These are phyloP conservation scores for Elephas maximus DNA, from an alignment of 2,113 vertebrate genomes.

Conservation along the genomic window DNA sequence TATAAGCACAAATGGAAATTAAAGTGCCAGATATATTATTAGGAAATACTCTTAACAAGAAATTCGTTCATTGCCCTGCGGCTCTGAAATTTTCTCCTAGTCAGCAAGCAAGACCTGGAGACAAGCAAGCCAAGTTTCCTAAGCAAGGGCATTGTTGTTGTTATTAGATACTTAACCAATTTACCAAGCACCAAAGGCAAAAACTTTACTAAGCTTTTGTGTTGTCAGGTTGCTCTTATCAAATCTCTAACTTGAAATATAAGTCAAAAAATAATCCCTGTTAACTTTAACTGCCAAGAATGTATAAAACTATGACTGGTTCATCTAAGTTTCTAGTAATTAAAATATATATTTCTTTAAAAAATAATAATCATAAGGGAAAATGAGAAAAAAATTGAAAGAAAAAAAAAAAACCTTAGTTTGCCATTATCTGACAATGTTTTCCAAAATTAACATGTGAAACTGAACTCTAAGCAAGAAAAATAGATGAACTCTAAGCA, in stretches of 20 bases:
- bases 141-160: constrained; percentile 16
- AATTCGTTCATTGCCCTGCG: constrained; percentile 55
- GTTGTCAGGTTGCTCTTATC: neutral
- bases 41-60: constrained; percentile 68
- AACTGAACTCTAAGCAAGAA: constrained; percentile 20
- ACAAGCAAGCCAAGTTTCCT: neutral
- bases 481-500: neutral
- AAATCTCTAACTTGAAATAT: neutral
- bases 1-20: constrained; percentile 65
- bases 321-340: neutral
- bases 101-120: constrained; percentile 56
- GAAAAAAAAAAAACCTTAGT: neutral
- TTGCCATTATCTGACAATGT: neutral
- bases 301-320: neutral
- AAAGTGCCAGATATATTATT: constrained; percentile 68
- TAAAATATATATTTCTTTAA: constrained; percentile 9
- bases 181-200: neutral
- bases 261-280: constrained; percentile 9
- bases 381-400: neutral
- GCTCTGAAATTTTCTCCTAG: constrained; percentile 61
- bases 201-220: neutral
- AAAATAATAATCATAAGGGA: neutral
- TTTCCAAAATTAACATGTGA: constrained; percentile 49
- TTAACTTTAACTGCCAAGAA: constrained; percentile 24
- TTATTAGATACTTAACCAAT: neutral